Percentiles rank a stretch among this genome's conserved stretches.
These are phyloP conservation scores for Xenotilapia longispinis DNA, from an alignment of 2,113 vertebrate genomes.

Conservation along the genomic window DNA sequence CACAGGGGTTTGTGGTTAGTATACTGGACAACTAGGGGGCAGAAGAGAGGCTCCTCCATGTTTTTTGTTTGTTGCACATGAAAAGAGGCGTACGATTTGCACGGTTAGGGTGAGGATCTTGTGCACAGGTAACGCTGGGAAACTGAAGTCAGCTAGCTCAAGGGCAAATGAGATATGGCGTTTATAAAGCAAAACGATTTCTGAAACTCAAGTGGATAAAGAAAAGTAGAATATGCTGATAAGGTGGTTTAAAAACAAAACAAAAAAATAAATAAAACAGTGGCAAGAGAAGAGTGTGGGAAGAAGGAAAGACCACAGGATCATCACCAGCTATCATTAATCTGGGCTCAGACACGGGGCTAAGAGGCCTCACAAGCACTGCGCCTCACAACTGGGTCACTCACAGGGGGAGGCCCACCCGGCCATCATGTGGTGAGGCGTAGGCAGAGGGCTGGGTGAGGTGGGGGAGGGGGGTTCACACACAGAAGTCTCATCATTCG, in stretches of 20 bases:
- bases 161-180: not conserved
- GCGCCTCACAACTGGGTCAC: constrained; percentile 72
- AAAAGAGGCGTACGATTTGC: not conserved
- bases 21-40: constrained; percentile 19
- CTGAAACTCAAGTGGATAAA: constrained; percentile 2
- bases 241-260: not conserved
- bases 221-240: not conserved
- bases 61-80: not conserved
- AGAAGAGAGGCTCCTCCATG: constrained; percentile 12
- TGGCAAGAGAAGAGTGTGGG: not conserved
- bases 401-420: constrained; percentile 58
- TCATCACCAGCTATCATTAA: constrained; percentile 73
- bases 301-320: constrained; percentile 51
- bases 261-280: not conserved
- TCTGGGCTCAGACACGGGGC: constrained; percentile 75
- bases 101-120: not conserved
- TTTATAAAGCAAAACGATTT: not conserved
- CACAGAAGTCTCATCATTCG: constrained; percentile 44
- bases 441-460: constrained; percentile 31
- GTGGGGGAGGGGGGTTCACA: constrained; percentile 45
- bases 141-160: not conserved
- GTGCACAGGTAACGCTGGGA: not conserved
- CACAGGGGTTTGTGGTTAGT: not conserved
- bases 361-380: constrained; percentile 63
- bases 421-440: constrained; percentile 65